Percentiles rank a stretch among this genome's conserved stretches.
phyloP scores from a whole-genome alignment of 37 sponge, comb jelly and placozoan species.

The Ianthella basta region DNA sequence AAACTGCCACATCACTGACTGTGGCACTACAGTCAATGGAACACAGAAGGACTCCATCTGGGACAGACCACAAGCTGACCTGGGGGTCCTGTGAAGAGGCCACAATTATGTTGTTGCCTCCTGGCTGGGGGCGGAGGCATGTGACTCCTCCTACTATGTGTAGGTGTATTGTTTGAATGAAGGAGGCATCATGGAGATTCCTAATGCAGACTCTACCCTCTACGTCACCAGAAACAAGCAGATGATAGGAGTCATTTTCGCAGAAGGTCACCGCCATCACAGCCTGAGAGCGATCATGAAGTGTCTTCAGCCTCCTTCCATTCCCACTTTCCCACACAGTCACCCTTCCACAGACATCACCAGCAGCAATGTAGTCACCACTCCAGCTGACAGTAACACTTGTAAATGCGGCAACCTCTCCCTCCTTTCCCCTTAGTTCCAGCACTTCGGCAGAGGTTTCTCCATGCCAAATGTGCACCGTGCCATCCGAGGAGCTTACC shows the following conservation, averaged over 20 bases:
- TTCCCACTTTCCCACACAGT: constrained; percentile 55
- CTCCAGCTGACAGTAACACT: not conserved
- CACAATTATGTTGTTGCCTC: not conserved
- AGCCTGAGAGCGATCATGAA: constrained; percentile 44
- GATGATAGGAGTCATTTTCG: not conserved
- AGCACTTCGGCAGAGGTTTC: not conserved
- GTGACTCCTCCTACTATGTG: not conserved
- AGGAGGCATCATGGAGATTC: constrained; percentile 43
- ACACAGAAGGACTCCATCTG: not conserved
- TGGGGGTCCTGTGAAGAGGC: constrained; percentile 6
- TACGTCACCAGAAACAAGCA: constrained; percentile 47
- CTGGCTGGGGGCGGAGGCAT: not conserved
- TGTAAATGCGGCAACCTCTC: not conserved
- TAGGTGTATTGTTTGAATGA: not conserved
- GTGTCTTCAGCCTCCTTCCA: constrained; percentile 50
- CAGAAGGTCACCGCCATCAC: constrained; percentile 51
- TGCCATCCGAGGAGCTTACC: constrained; percentile 30
- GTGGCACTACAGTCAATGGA: not conserved
- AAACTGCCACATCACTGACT: not conserved
- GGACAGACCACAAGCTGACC: constrained; percentile 9
- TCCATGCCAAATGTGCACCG: constrained; percentile 49
- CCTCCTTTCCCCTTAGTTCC: constrained; percentile 15
- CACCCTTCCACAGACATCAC: constrained; percentile 44
- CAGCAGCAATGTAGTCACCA: constrained; percentile 50
- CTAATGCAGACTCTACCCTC: constrained; percentile 46